A percentile compares a stretch with the other conserved stretches of the same genome.
Evolutionary conservation across 2,888 invertebrate genomes (phyloP).

Genomic region (Drosophila fungiperda): DNA sequence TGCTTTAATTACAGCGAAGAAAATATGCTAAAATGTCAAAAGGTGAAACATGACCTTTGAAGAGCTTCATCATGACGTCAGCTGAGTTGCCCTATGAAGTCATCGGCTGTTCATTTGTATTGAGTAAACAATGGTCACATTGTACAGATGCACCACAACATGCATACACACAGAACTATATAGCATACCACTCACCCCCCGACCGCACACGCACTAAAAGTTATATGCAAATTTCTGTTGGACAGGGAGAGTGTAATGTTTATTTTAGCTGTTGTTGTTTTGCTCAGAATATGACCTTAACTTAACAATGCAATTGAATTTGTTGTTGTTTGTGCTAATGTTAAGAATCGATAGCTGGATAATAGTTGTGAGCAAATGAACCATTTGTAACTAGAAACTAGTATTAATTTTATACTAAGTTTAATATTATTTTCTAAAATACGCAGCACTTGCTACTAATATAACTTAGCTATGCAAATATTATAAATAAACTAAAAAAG

Average conservation of each 20-base stretch:
- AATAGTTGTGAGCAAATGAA: not conserved
- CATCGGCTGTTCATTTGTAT: constrained; percentile 50
- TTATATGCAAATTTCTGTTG: constrained; percentile 12
- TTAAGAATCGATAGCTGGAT: not conserved
- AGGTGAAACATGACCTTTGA: constrained; percentile 44
- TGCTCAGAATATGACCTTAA: constrained; percentile 64
- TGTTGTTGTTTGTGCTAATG: constrained; percentile 9
- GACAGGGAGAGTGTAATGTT: constrained; percentile 21
- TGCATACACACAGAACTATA: not conserved
- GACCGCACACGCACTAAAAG: not conserved
- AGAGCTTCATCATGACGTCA: constrained; percentile 41
- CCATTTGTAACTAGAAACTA: constrained; percentile 6
- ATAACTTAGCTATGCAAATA: constrained; percentile 24
- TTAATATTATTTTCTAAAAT: not conserved
- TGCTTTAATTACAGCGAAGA: constrained; percentile 2
- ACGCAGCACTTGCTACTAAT: not conserved
- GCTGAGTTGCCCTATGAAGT: constrained; percentile 52
- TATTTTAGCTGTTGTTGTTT: constrained; percentile 6
- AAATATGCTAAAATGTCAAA: constrained; percentile 25
- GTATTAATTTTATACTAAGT: constrained; percentile 21
- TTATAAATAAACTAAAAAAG: constrained; percentile 5
- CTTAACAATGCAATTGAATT: constrained; percentile 53
- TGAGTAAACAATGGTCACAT: constrained; percentile 25
- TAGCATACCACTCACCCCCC: not conserved
- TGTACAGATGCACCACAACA: constrained; percentile 16